Conservation (phyloP, 2,888 invertebrate genomes). For the Aphrophora alni region DNA sequence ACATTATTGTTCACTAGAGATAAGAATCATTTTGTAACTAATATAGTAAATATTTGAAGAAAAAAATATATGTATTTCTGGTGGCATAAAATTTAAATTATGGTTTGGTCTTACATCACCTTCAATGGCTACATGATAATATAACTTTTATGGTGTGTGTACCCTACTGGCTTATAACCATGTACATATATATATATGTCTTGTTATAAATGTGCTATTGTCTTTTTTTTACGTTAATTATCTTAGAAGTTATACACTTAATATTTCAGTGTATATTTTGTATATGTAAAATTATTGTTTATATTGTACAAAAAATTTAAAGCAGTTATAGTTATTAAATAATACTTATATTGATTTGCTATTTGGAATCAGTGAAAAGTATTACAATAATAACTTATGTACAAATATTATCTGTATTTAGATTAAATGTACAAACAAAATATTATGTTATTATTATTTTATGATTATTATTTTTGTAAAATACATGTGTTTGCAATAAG, state of each 20-base stretch:
- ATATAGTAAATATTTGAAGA: not conserved
- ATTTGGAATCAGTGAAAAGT: no score
- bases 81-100: not conserved
- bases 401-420: not conserved
- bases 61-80: not conserved
- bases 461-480: no score
- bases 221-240: conserved; percentile 11
- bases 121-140: not conserved
- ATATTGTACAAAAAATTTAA: conserved; percentile 3
- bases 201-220: conserved; percentile 9
- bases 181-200: conserved; percentile 6
- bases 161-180: conserved; percentile 9
- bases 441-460: no score
- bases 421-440: not conserved
- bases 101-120: not conserved
- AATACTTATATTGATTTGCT: no score
- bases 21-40: conserved; percentile 19
- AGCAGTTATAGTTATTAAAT: no score
- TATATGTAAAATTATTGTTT: conserved; percentile 19
- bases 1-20: conserved; percentile 36
- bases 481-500: no score
- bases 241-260: not conserved
- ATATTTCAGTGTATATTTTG: conserved; percentile 15
- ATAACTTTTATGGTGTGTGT: not conserved
- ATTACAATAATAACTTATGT: not conserved